These are phyloP conservation scores for Eulemur rubriventer DNA, from an alignment of 2,797 vertebrate species.

Conservation along the genomic window DNA sequence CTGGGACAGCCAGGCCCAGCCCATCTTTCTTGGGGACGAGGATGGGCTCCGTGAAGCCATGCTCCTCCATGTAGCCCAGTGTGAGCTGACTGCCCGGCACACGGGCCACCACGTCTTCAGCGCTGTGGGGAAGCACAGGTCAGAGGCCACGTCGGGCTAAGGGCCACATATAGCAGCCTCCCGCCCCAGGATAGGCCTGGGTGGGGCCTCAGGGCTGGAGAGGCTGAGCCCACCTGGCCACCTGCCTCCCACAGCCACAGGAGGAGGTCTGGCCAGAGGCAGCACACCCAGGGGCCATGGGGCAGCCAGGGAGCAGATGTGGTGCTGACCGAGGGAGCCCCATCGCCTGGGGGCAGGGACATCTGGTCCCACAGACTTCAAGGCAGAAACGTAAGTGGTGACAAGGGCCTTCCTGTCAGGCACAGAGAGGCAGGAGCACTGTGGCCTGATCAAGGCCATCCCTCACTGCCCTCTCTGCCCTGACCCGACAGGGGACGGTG, in stretches of 20 bases:
- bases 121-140: slow-evolving; percentile 84
- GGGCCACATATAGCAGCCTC: neutral
- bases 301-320: neutral
- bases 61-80: slow-evolving; percentile 94
- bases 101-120: slow-evolving; percentile 95
- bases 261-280: neutral
- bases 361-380: neutral
- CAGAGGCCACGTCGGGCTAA: neutral
- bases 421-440: neutral
- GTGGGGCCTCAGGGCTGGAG: neutral
- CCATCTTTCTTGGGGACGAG: slow-evolving; percentile 96
- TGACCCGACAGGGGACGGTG: neutral
- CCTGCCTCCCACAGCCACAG: fast-evolving
- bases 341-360: neutral
- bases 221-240: neutral
- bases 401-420: neutral
- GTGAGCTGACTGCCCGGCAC: slow-evolving; percentile 93
- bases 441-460: neutral
- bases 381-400: neutral
- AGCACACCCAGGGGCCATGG: neutral
- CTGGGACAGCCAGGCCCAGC: slow-evolving; percentile 92
- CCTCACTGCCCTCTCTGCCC: fast-evolving
- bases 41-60: slow-evolving; percentile 95
- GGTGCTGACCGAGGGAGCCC: neutral
- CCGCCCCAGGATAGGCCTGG: neutral